A percentile compares a stretch with the other conserved stretches of the same genome.
These are phyloP conservation scores for Malachius bipustulatus DNA, from an alignment of 2,888 invertebrate genomes.

Conservation along the genomic window DNA sequence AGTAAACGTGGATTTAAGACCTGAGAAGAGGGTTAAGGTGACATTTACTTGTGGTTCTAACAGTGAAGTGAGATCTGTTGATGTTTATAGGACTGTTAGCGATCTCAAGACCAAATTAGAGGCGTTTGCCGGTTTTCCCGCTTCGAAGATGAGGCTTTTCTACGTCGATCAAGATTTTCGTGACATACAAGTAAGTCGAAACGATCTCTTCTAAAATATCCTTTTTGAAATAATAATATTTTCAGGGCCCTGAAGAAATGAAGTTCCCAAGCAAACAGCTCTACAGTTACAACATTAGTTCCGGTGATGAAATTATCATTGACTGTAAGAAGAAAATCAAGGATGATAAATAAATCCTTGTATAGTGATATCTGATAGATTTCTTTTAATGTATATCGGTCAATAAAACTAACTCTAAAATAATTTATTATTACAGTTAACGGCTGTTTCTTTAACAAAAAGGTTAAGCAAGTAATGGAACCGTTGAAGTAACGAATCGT, in stretches of 20 bases:
- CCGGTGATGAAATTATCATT: slow-evolving; percentile 84
- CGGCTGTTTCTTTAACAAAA: too few species aligned
- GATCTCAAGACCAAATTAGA: slow-evolving; percentile 74
- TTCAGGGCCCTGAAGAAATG: slow-evolving; percentile 79
- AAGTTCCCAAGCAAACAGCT: slow-evolving; percentile 78
- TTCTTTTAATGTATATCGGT: too few species aligned
- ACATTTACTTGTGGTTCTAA: slow-evolving; percentile 68
- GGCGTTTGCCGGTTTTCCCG: slow-evolving; percentile 67
- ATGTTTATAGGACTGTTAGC: slow-evolving; percentile 68
- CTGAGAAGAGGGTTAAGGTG: slow-evolving; percentile 78
- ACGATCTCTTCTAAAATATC: background rate
- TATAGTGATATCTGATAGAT: too few species aligned
- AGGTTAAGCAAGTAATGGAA: too few species aligned
- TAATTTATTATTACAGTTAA: too few species aligned
- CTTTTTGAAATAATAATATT: slow-evolving; percentile 11
- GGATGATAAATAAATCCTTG: slow-evolving; percentile 13
- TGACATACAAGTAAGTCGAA: slow-evolving; percentile 36
- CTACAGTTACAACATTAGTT: slow-evolving; percentile 80
- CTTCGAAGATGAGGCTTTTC: slow-evolving; percentile 76
- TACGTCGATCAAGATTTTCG: slow-evolving; percentile 74
- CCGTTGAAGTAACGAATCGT: too few species aligned
- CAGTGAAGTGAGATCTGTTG: slow-evolving; percentile 61
- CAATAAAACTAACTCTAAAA: too few species aligned
- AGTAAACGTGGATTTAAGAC: slow-evolving; percentile 75
- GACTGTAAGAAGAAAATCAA: slow-evolving; percentile 56